These are phyloP conservation scores for Podargus strigoides DNA, from an alignment of 2,797 vertebrate genomes.

Conservation along the genomic window DNA sequence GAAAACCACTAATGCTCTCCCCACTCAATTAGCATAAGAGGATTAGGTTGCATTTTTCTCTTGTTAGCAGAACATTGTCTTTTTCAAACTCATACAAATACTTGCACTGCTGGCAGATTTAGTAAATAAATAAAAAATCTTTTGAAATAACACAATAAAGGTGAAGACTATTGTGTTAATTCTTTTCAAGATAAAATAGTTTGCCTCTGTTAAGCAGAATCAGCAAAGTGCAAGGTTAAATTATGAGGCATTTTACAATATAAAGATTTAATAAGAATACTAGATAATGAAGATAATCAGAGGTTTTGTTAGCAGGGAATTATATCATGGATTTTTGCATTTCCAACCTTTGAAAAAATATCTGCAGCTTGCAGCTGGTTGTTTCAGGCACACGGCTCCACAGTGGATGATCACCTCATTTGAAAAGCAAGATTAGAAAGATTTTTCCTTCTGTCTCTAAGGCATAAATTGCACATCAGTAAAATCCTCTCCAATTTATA, in stretches of 20 bases:
- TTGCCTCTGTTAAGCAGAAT: neutral
- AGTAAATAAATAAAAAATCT: neutral
- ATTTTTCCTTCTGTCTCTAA: neutral
- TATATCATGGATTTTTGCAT: neutral
- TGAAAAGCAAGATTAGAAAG: constrained; percentile 21
- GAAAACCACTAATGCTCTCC: neutral
- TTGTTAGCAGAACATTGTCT: neutral
- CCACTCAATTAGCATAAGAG: neutral
- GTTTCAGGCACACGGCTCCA: neutral
- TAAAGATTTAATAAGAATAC: neutral
- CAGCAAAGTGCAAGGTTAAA: neutral
- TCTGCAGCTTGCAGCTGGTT: neutral
- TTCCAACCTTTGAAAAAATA: neutral
- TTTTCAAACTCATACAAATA: neutral
- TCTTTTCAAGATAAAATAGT: neutral
- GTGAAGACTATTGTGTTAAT: neutral
- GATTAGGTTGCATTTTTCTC: neutral
- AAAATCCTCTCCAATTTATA: constrained; percentile 5
- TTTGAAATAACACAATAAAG: neutral
- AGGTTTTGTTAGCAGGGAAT: neutral
- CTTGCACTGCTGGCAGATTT: neutral
- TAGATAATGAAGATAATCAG: constrained; percentile 1
- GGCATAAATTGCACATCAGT: neutral
- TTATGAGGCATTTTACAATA: neutral
- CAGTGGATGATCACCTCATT: neutral